Evolutionary conservation across 2,113 vertebrate genomes (phyloP).

Genomic region (Sinocyclocheilus anophthalmus): DNA sequence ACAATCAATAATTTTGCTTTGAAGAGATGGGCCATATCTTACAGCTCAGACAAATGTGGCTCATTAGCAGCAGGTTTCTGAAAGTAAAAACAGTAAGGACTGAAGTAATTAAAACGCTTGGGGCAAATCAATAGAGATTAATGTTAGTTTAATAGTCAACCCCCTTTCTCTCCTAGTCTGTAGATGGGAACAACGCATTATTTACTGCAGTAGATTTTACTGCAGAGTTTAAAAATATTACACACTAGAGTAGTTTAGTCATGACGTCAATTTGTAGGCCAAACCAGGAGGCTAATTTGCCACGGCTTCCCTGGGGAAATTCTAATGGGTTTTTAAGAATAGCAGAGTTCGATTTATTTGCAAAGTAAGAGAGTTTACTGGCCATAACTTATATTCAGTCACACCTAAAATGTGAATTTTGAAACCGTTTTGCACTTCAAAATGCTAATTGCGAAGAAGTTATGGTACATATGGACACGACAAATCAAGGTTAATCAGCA

Average conservation of each 20-base stretch:
- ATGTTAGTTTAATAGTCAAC: slow-evolving; percentile 48
- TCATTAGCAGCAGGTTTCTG: slow-evolving; percentile 54
- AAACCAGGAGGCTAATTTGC: slow-evolving; percentile 6
- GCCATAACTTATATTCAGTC: neutral
- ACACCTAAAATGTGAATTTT: neutral
- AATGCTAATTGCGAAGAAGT: neutral
- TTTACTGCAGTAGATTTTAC: neutral
- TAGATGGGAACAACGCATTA: neutral
- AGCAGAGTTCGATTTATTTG: neutral
- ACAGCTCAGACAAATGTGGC: slow-evolving; percentile 47
- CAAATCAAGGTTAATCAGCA: neutral
- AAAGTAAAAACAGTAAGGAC: slow-evolving; percentile 40
- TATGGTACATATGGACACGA: neutral
- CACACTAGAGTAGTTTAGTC: neutral
- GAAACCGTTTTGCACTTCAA: neutral
- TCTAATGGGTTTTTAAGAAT: slow-evolving; percentile 16
- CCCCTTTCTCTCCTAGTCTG: slow-evolving; percentile 16
- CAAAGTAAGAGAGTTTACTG: neutral
- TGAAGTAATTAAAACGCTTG: slow-evolving; percentile 46
- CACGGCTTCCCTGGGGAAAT: neutral
- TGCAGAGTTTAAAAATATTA: slow-evolving; percentile 20
- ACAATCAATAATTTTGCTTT: slow-evolving; percentile 52
- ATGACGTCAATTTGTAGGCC: slow-evolving; percentile 11
- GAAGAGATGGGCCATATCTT: slow-evolving; percentile 39
- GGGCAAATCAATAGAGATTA: slow-evolving; percentile 47